A percentile compares a stretch with the other conserved stretches of the same genome.
Conservation (phyloP, 2,888 invertebrate species). For the Nezara viridula region DNA sequence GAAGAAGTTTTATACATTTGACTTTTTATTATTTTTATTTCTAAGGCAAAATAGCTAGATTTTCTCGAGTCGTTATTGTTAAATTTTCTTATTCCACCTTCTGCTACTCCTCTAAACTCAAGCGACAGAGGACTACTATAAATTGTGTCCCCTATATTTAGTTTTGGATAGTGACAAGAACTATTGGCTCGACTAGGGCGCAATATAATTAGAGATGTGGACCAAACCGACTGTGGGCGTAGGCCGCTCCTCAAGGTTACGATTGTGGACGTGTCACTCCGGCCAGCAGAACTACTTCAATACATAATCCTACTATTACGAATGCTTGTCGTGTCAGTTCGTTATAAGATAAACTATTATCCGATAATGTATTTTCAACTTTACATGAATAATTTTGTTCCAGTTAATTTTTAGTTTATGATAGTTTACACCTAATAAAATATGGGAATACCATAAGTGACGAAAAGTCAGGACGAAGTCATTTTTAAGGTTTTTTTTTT, state of each 20-base stretch:
- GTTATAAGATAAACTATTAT: background rate
- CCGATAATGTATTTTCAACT: background rate
- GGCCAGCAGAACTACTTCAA: background rate
- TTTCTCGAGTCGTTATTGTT: no score
- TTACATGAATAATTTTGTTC: background rate
- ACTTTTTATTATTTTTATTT: no score
- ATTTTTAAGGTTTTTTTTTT: no score
- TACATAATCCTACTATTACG: background rate
- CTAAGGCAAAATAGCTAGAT: no score
- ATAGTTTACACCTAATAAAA: no score
- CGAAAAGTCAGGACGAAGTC: no score
- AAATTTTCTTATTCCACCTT: background rate
- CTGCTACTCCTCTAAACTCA: background rate
- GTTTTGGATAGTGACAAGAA: background rate
- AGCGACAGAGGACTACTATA: background rate
- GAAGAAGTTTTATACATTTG: no score
- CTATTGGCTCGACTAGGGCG: background rate
- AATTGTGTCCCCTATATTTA: background rate
- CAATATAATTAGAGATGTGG: conserved; percentile 11
- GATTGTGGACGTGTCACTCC: background rate
- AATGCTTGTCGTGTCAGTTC: background rate
- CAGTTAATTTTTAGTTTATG: no score
- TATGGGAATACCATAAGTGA: no score
- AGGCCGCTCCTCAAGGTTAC: background rate
- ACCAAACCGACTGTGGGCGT: background rate